phyloP scores from a whole-genome alignment of 2,888 invertebrate genomes.

The Rhagonycha fulva region DNA sequence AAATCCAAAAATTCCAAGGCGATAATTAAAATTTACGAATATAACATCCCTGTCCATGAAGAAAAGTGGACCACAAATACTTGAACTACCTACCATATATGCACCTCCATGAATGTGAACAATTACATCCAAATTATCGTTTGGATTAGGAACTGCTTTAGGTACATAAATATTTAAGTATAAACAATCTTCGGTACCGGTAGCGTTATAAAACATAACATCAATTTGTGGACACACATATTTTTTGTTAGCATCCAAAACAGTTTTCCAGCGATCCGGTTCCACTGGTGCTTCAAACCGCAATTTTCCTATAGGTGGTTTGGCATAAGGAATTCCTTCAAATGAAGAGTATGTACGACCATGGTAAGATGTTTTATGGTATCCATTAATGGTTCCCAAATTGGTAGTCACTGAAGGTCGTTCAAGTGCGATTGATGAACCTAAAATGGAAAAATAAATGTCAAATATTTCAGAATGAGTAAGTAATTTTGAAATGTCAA shows the following conservation, averaged over 20 bases:
- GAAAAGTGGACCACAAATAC: conserved; percentile 59
- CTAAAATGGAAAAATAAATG: no score
- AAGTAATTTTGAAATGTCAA: no score
- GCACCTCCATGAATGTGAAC: not conserved
- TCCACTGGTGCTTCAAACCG: not conserved
- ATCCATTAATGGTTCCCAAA: no score
- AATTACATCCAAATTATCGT: not conserved
- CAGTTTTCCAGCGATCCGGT: not conserved
- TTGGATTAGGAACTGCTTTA: not conserved
- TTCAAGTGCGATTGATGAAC: no score
- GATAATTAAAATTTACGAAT: conserved; percentile 70
- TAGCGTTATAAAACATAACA: not conserved
- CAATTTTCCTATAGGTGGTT: no score
- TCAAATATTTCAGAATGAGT: no score
- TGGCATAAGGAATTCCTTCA: no score
- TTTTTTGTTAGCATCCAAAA: not conserved
- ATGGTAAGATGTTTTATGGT: no score
- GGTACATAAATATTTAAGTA: not conserved
- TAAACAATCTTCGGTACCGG: not conserved
- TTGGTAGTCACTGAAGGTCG: no score
- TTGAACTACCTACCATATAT: conserved; percentile 65
- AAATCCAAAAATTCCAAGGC: conserved; percentile 70
- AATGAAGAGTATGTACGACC: no score
- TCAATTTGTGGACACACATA: not conserved
- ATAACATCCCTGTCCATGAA: conserved; percentile 69